A percentile compares a stretch with the other conserved stretches of the same genome.
Evolutionary conservation across 2,797 vertebrate genomes (phyloP).

Genomic region (Corythornis leucogaster): DNA sequence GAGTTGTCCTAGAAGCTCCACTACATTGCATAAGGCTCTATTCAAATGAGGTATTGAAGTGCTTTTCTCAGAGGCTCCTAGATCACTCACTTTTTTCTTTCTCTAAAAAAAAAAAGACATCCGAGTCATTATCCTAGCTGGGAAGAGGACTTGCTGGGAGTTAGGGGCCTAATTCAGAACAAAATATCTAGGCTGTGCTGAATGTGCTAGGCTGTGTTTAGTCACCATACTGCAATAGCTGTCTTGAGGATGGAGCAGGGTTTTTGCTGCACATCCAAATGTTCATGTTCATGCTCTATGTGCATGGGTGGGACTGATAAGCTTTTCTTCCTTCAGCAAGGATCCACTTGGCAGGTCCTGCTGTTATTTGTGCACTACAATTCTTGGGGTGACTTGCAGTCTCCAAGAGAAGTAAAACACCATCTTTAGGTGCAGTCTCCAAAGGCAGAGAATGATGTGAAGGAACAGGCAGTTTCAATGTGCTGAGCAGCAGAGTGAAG

Average conservation of each 20-base stretch:
- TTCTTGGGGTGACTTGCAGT: not conserved
- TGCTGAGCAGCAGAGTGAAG: not conserved
- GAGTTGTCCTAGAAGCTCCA: slow-evolving; percentile 58
- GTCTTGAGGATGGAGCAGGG: not conserved
- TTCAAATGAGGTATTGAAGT: slow-evolving; percentile 47
- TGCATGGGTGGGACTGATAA: not conserved
- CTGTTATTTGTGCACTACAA: rapidly evolving
- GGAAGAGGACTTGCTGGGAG: not conserved
- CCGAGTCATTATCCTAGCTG: slow-evolving; percentile 18
- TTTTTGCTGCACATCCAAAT: not conserved
- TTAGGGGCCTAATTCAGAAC: not conserved
- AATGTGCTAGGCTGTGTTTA: not conserved
- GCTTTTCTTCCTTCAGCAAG: not conserved
- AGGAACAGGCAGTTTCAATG: not conserved
- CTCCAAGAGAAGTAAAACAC: not conserved
- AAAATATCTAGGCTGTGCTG: not conserved
- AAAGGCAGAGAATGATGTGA: not conserved
- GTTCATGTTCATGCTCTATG: rapidly evolving
- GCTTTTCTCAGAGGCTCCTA: slow-evolving; percentile 12
- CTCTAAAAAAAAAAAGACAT: slow-evolving; percentile 14
- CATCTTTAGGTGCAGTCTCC: rapidly evolving
- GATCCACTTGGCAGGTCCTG: not conserved
- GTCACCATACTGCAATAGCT: not conserved
- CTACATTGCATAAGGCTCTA: not conserved
- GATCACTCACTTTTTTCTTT: slow-evolving; percentile 23